Evolutionary conservation across 2,888 invertebrate genomes (phyloP).

Genomic region (Lithophane semibrunnea): DNA sequence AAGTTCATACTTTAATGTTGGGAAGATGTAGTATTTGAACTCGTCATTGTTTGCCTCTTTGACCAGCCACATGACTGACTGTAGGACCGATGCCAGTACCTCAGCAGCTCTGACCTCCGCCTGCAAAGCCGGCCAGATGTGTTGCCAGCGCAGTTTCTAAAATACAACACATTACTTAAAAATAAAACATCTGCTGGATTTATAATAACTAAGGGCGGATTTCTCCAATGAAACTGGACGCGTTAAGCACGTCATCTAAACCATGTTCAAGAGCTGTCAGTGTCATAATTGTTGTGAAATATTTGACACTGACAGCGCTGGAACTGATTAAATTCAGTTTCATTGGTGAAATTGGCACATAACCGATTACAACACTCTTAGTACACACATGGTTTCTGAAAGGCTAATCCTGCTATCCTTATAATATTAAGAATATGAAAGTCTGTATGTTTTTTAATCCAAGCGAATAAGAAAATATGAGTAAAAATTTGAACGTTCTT

Average conservation of each 20-base stretch:
- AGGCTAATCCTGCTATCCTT: neutral
- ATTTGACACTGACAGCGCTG: too few species aligned
- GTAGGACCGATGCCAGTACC: conserved; percentile 95
- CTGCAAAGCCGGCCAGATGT: conserved; percentile 97
- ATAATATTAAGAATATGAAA: neutral
- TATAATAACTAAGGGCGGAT: neutral
- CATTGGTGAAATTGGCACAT: too few species aligned
- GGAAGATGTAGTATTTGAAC: conserved; percentile 95
- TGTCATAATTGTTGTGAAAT: too few species aligned
- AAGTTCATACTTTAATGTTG: conserved; percentile 94
- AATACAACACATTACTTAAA: conserved; percentile 64
- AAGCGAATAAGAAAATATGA: too few species aligned
- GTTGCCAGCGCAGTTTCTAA: conserved; percentile 98
- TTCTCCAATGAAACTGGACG: too few species aligned
- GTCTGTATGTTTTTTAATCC: neutral
- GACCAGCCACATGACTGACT: conserved; percentile 95
- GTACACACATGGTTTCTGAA: neutral
- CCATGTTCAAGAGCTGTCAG: too few species aligned
- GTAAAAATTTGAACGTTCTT: too few species aligned
- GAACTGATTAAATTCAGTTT: too few species aligned
- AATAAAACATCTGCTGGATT: conserved; percentile 6
- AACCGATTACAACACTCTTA: neutral
- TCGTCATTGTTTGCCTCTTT: conserved; percentile 95
- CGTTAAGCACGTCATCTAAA: too few species aligned
- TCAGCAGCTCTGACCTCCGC: conserved; percentile 96